Evolutionary conservation across 2,797 vertebrate species (phyloP).

Genomic region (Chromobotia macracanthus): DNA sequence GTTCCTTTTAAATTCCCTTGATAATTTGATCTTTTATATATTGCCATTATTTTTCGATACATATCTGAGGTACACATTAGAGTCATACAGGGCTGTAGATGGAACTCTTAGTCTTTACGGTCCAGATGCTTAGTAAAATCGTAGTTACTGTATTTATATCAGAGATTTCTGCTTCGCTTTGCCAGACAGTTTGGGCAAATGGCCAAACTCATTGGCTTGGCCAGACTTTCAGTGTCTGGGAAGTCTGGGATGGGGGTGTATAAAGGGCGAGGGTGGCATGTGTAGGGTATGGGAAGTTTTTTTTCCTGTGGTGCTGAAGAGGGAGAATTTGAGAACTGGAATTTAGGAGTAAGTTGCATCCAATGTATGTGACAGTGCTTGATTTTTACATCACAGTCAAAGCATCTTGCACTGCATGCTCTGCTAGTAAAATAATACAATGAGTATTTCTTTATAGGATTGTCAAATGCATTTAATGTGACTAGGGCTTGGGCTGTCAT

Average conservation of each 20-base stretch:
- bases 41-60: too few species aligned
- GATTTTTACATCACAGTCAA: not conserved
- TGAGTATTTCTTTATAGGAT: slow-evolving; percentile 60
- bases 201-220: slow-evolving; percentile 73
- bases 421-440: slow-evolving; percentile 62
- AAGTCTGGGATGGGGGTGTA: slow-evolving; percentile 40
- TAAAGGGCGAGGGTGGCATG: slow-evolving; percentile 35
- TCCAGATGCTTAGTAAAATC: slow-evolving; percentile 32
- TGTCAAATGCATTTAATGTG: slow-evolving; percentile 69
- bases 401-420: slow-evolving; percentile 50
- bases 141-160: slow-evolving; percentile 48
- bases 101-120: not conserved
- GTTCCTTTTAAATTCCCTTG: too few species aligned
- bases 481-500: too few species aligned
- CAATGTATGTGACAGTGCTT: not conserved
- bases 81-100: not conserved
- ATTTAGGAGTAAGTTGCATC: not conserved
- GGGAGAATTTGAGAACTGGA: too few species aligned
- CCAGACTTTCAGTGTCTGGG: slow-evolving; percentile 51
- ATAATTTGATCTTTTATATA: too few species aligned
- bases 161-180: slow-evolving; percentile 41
- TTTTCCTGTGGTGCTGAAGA: not conserved
- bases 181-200: slow-evolving; percentile 66
- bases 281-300: slow-evolving; percentile 7
- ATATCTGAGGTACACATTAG: too few species aligned